phyloP scores from a whole-genome alignment of 2,888 invertebrate species.

The Pandemis cinnamomeana region DNA sequence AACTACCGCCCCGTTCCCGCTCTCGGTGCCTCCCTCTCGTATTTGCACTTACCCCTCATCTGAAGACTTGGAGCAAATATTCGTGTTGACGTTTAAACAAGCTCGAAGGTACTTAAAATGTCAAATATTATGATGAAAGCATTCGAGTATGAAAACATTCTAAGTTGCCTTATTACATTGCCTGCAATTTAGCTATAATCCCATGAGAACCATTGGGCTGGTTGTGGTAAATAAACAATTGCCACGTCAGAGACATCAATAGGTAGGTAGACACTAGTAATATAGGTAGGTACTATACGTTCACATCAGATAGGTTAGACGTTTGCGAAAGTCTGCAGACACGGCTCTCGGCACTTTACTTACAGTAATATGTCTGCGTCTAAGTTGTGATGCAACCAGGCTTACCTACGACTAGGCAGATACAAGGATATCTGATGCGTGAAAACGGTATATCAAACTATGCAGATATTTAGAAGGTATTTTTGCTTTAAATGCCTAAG shows the following conservation, averaged over 20 bases:
- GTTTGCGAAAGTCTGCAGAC: constrained; percentile 72
- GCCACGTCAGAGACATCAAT: constrained; percentile 44
- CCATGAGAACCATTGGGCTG: constrained; percentile 6
- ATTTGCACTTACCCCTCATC: constrained; percentile 35
- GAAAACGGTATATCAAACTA: constrained; percentile 26
- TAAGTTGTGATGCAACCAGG: constrained; percentile 64
- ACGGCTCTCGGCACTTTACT: constrained; percentile 61
- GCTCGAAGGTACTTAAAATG: constrained; percentile 27
- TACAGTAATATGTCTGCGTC: constrained; percentile 68
- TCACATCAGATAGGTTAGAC: constrained; percentile 54
- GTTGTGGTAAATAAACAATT: constrained; percentile 50
- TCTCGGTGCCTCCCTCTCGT: constrained; percentile 24
- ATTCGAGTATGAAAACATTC: constrained; percentile 26
- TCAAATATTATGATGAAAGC: constrained; percentile 36
- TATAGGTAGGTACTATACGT: neutral
- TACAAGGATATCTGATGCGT: constrained; percentile 30
- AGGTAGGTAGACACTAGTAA: constrained; percentile 45
- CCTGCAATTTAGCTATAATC: constrained; percentile 6
- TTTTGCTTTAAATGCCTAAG: constrained; percentile 15
- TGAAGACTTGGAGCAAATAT: constrained; percentile 38
- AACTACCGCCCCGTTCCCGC: constrained; percentile 26
- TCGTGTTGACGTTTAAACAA: constrained; percentile 34
- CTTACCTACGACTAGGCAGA: constrained; percentile 28
- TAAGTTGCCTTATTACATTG: constrained; percentile 18
- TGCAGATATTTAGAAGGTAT: neutral